Evolutionary conservation across 1,140 invertebrate genomes (phyloP).

Genomic region (Brachionus rubens): DNA sequence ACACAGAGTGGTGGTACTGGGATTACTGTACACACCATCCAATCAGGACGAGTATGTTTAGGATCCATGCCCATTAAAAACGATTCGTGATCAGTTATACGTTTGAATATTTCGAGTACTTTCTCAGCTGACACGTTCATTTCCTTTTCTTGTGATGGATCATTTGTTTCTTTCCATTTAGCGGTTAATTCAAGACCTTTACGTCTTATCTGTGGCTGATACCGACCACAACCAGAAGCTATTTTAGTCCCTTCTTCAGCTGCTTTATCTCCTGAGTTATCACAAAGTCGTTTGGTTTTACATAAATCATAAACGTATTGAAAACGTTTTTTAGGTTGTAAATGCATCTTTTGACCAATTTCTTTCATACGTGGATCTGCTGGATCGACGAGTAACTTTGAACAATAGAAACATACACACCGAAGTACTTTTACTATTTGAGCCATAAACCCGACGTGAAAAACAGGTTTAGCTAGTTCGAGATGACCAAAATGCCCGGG

Average conservation of each 20-base stretch:
- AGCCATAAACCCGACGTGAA: constrained; percentile 93
- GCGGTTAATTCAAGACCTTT: constrained; percentile 85
- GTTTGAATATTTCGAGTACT: constrained; percentile 92
- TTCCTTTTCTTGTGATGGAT: constrained; percentile 72
- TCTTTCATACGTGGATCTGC: constrained; percentile 95
- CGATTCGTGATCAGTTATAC: constrained; percentile 95
- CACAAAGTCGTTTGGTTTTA: constrained; percentile 95
- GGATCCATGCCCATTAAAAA: constrained; percentile 92
- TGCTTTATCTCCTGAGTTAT: constrained; percentile 58
- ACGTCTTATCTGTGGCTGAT: constrained; percentile 85
- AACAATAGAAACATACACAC: constrained; percentile 97
- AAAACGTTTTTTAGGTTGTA: constrained; percentile 88
- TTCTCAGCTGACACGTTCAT: constrained; percentile 86
- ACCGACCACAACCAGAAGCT: constrained; percentile 93
- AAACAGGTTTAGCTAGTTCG: constrained; percentile 95
- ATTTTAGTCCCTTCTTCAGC: constrained; percentile 62
- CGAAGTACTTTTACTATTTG: constrained; percentile 93
- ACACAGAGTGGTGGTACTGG: constrained; percentile 89
- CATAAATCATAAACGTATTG: constrained; percentile 95
- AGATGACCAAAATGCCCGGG: constrained; percentile 99
- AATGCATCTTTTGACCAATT: constrained; percentile 90
- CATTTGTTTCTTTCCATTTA: constrained; percentile 90
- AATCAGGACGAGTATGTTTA: constrained; percentile 91
- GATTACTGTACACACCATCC: constrained; percentile 96
- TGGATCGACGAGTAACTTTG: constrained; percentile 87